Evolutionary conservation across 2,113 vertebrate genomes (phyloP).

Genomic region (Ceuthmochares aereus): DNA sequence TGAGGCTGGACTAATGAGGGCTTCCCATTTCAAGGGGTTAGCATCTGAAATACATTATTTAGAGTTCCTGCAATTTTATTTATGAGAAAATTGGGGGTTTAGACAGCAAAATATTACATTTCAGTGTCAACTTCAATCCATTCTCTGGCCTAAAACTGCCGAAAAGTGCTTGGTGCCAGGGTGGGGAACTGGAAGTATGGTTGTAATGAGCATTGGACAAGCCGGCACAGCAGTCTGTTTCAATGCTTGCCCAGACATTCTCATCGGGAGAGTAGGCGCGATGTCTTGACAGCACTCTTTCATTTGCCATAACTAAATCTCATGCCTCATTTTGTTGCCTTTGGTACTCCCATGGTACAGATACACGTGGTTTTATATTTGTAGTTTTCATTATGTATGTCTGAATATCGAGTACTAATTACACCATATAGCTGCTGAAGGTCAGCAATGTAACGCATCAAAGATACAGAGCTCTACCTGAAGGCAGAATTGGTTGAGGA

Average conservation of each 20-base stretch:
- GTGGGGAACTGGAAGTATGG: not conserved
- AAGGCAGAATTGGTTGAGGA: not conserved
- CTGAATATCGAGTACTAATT: not conserved
- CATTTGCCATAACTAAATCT: not conserved
- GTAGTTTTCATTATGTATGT: not conserved
- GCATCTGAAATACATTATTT: not conserved
- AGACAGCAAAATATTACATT: not conserved
- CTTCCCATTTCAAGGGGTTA: not conserved
- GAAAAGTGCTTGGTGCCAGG: not conserved
- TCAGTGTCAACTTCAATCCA: not conserved
- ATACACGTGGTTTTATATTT: not conserved
- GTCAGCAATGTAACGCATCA: rapidly evolving
- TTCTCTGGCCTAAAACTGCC: not conserved
- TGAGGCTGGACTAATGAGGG: not conserved
- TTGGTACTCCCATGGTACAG: not conserved
- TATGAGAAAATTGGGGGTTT: not conserved
- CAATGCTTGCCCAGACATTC: not conserved
- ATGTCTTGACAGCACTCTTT: not conserved
- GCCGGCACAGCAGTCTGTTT: not conserved
- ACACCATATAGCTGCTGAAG: not conserved
- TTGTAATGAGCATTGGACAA: not conserved
- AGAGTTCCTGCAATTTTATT: not conserved
- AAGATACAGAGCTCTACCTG: not conserved
- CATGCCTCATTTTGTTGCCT: not conserved
- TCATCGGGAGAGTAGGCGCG: not conserved